Percentiles rank a stretch among this genome's conserved stretches.
phyloP scores from a whole-genome alignment of 1,140 invertebrate species.

The Megalonaias nervosa region DNA sequence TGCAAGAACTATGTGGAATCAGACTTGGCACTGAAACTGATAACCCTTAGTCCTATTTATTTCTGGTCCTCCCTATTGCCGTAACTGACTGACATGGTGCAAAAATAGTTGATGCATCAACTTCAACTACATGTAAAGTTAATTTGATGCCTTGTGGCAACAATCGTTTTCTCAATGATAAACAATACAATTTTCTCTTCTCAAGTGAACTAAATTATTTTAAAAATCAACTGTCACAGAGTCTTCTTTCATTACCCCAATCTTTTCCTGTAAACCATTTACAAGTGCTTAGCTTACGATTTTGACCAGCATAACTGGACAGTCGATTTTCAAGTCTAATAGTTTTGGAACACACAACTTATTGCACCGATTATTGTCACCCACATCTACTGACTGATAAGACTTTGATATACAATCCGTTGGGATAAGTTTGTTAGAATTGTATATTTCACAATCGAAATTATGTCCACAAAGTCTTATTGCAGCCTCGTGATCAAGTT shows the following conservation, averaged over 20 bases:
- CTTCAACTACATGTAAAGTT: no score
- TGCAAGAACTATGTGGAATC: conserved; percentile 5
- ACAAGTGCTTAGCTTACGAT: conserved; percentile 19
- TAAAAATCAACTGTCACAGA: conserved; percentile 21
- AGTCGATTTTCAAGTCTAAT: conserved; percentile 6
- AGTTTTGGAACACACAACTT: no score
- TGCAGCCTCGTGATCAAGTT: no score
- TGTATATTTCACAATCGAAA: no score
- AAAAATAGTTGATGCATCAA: conserved; percentile 30
- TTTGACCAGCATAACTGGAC: conserved; percentile 29
- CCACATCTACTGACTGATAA: no score
- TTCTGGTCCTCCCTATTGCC: no score
- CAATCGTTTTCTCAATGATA: neutral
- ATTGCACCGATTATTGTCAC: no score
- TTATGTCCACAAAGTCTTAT: no score
- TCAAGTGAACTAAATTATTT: conserved; percentile 2
- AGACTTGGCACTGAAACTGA: neutral
- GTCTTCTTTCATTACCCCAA: conserved; percentile 17
- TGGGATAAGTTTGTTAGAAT: no score
- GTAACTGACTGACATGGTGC: no score
- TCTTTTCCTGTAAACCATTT: conserved; percentile 27
- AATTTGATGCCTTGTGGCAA: conserved; percentile 5
- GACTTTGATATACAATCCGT: no score
- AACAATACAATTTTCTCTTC: conserved; percentile 1
- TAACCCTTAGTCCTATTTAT: no score